phyloP scores from a whole-genome alignment of 2,113 vertebrate genomes.

The Rhegmatorhina hoffmannsi region DNA sequence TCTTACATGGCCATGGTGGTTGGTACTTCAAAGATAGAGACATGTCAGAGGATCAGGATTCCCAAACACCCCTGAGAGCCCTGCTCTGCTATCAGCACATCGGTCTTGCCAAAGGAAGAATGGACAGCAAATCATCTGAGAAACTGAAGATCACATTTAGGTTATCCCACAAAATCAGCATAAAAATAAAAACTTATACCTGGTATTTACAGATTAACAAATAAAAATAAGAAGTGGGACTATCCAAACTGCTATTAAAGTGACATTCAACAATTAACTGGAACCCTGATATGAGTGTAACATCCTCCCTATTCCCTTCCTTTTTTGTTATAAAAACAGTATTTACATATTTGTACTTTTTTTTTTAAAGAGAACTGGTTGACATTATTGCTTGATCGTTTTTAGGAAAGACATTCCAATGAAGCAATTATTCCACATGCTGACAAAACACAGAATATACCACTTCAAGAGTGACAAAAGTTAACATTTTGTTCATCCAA shows the following conservation, averaged over 20 bases:
- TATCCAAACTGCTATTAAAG: constrained; percentile 53
- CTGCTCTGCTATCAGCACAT: fast-evolving
- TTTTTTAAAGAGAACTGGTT: constrained; percentile 55
- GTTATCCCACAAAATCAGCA: constrained; percentile 21
- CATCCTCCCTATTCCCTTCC: constrained; percentile 14
- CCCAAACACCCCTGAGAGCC: neutral
- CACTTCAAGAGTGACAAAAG: constrained; percentile 35
- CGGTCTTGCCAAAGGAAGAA: neutral
- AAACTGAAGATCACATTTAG: neutral
- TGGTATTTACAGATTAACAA: neutral
- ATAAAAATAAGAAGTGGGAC: constrained; percentile 39
- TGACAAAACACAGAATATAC: neutral
- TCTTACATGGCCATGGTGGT: neutral
- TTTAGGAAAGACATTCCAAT: constrained; percentile 20
- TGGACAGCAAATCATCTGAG: neutral
- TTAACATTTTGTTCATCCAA: constrained; percentile 24
- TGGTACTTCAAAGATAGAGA: neutral
- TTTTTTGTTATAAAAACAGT: constrained; percentile 13
- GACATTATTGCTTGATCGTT: constrained; percentile 75
- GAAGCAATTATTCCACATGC: constrained; percentile 25
- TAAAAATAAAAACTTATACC: constrained; percentile 27
- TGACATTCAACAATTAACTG: constrained; percentile 61
- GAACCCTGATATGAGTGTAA: constrained; percentile 30
- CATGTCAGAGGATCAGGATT: neutral
- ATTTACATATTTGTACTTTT: neutral